Evolutionary conservation across 2,888 invertebrate genomes (phyloP).

Genomic region (Plebejus anna): DNA sequence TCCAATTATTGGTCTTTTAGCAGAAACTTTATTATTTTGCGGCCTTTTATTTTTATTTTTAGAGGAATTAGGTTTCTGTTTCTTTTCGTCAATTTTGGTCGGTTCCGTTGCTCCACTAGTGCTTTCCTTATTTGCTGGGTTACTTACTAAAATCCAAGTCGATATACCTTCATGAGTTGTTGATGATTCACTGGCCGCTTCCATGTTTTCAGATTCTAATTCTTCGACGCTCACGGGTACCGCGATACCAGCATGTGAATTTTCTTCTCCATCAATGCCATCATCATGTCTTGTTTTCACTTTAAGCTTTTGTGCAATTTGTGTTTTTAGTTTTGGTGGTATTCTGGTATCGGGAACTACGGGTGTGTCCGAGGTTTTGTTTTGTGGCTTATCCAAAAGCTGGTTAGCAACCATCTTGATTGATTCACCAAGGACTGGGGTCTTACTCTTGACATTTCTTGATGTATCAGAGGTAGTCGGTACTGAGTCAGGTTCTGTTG

Average conservation of each 20-base stretch:
- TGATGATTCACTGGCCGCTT: constrained; percentile 60
- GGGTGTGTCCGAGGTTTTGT: constrained; percentile 55
- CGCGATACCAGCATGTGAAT: constrained; percentile 83
- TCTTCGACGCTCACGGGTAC: constrained; percentile 83
- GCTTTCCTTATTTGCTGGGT: constrained; percentile 57
- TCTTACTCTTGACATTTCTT: constrained; percentile 63
- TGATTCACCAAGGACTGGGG: constrained; percentile 75
- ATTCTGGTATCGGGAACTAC: constrained; percentile 81
- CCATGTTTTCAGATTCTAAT: constrained; percentile 76
- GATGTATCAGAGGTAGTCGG: constrained; percentile 46
- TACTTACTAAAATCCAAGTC: constrained; percentile 87
- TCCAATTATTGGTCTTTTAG: constrained; percentile 65
- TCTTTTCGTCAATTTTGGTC: constrained; percentile 62
- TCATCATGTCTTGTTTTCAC: constrained; percentile 65
- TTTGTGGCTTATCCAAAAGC: constrained; percentile 69
- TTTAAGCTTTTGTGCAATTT: constrained; percentile 64
- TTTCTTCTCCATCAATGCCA: constrained; percentile 61
- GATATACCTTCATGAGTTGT: constrained; percentile 84
- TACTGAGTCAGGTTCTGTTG: constrained; percentile 34
- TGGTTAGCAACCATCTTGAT: constrained; percentile 80
- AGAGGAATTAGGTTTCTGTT: constrained; percentile 52
- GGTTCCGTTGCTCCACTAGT: constrained; percentile 59
- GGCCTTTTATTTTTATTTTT: constrained; percentile 66
- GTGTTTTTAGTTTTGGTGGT: constrained; percentile 81
- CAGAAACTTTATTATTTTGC: constrained; percentile 50